These are phyloP conservation scores for Mormoops blainvillei DNA, from an alignment of 2,113 vertebrate species.

Conservation along the genomic window DNA sequence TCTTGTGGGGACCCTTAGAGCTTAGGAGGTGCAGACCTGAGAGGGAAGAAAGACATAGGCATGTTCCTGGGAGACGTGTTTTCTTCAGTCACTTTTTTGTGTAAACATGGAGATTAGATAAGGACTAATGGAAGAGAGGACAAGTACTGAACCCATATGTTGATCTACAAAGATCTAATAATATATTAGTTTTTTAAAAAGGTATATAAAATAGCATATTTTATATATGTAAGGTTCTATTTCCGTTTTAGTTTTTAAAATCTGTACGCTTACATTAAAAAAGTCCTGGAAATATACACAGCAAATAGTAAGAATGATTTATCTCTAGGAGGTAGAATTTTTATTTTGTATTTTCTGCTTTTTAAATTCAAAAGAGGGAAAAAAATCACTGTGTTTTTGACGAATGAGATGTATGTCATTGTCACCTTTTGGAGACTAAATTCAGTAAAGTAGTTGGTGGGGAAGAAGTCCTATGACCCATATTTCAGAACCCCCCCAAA, in stretches of 20 bases:
- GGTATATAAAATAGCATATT: not conserved
- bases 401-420: not conserved
- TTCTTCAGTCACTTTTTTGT: not conserved
- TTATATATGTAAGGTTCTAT: not conserved
- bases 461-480: not conserved
- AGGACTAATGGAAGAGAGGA: not conserved
- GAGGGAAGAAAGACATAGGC: not conserved
- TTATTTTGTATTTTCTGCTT: not conserved
- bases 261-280: not conserved
- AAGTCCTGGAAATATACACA: not conserved
- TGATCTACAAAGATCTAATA: not conserved
- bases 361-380: not conserved
- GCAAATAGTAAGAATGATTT: not conserved
- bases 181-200: not conserved
- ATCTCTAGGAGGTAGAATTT: not conserved
- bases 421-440: not conserved
- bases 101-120: not conserved
- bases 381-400: not conserved
- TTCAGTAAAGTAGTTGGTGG: not conserved
- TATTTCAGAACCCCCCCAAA: not conserved
- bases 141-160: not conserved
- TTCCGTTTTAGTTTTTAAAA: constrained; percentile 28
- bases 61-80: not conserved
- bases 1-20: not conserved
- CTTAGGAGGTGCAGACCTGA: not conserved